Percentiles rank a stretch among this genome's conserved stretches.
phyloP scores from a whole-genome alignment of 2,888 invertebrate species.

The Mamestra brassicae region DNA sequence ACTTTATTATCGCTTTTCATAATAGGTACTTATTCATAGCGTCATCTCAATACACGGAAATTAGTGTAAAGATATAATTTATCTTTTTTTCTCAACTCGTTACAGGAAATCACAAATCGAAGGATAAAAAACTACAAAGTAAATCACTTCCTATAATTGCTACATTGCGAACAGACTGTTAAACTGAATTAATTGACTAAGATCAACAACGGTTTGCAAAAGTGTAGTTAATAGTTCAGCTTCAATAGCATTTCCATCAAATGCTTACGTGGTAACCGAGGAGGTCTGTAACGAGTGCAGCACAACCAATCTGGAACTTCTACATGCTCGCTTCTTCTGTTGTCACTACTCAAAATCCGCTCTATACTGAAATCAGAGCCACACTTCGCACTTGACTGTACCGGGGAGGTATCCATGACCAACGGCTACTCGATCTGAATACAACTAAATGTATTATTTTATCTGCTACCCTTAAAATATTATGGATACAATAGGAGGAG shows the following conservation, averaged over 20 bases:
- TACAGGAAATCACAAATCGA: constrained; percentile 32
- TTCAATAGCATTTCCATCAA: constrained; percentile 19
- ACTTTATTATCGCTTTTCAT: too few species aligned
- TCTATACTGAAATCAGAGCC: constrained; percentile 92
- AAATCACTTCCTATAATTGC: constrained; percentile 25
- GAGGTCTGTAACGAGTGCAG: constrained; percentile 94
- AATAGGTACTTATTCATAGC: neutral
- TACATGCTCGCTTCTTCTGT: constrained; percentile 64
- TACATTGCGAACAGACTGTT: neutral
- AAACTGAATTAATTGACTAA: neutral
- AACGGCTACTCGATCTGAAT: constrained; percentile 52
- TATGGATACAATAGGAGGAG: constrained; percentile 67
- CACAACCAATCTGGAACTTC: constrained; percentile 91
- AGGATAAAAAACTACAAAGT: constrained; percentile 7
- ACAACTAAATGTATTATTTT: constrained; percentile 48
- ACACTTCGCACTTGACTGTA: constrained; percentile 80
- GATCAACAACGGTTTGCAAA: constrained; percentile 1
- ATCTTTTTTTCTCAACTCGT: constrained; percentile 8
- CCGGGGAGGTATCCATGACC: constrained; percentile 80
- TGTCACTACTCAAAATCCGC: constrained; percentile 90
- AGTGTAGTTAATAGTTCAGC: neutral
- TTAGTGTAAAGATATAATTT: constrained; percentile 2
- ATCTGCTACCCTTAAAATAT: constrained; percentile 69
- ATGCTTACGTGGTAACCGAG: constrained; percentile 92
- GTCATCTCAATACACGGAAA: constrained; percentile 18